Percentiles rank a stretch among this genome's conserved stretches.
Evolutionary conservation across 1,140 invertebrate species (phyloP).

Genomic region (Apis laboriosa): DNA sequence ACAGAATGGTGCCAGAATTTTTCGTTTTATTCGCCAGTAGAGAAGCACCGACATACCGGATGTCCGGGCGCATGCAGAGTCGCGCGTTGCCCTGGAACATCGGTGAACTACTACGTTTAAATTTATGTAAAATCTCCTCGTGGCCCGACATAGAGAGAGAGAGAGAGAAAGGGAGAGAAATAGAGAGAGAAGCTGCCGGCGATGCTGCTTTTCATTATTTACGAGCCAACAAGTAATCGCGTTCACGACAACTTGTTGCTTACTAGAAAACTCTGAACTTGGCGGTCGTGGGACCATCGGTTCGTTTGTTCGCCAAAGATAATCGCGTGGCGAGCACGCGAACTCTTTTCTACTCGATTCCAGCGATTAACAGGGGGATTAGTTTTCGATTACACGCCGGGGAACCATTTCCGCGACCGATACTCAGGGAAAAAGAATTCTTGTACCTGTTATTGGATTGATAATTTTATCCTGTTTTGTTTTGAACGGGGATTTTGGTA

Average conservation of each 20-base stretch:
- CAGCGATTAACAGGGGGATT: conserved; percentile 28
- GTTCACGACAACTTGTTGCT: conserved; percentile 64
- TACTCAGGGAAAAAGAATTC: no score
- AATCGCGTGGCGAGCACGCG: conserved; percentile 34
- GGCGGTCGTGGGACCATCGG: conserved; percentile 9
- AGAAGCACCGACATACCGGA: not conserved
- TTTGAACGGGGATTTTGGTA: no score
- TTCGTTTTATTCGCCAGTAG: conserved; percentile 25
- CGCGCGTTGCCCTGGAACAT: not conserved
- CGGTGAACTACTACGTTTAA: conserved; percentile 16
- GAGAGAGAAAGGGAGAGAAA: not conserved
- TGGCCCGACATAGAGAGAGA: not conserved
- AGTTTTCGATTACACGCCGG: not conserved
- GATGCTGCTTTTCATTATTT: conserved; percentile 58
- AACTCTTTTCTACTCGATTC: not conserved
- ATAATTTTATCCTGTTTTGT: no score
- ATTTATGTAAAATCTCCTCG: conserved; percentile 48
- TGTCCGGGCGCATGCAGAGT: not conserved
- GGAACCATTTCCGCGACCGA: not conserved
- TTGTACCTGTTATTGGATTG: not conserved
- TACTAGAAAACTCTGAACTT: conserved; percentile 54
- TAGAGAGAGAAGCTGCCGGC: not conserved
- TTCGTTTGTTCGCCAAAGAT: conserved; percentile 15
- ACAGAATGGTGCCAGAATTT: conserved; percentile 25
- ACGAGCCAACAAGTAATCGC: conserved; percentile 60